These are phyloP conservation scores for Pangasius larnaudii DNA, from an alignment of 2,797 vertebrate genomes.

Conservation along the genomic window DNA sequence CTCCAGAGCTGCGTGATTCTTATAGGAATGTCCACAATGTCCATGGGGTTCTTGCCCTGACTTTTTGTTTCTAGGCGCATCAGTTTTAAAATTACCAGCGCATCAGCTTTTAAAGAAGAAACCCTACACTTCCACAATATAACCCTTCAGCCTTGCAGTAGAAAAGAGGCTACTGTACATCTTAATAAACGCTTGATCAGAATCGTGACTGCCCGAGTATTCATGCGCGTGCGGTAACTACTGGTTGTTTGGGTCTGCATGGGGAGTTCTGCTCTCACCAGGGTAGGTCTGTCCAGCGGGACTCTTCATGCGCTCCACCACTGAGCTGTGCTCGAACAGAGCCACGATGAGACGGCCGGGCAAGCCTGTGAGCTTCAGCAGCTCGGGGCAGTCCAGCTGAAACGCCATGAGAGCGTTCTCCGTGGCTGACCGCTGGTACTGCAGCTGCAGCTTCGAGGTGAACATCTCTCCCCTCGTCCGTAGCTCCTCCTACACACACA, in stretches of 20 bases:
- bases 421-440: slow-evolving; percentile 86
- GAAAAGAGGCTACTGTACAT: background rate
- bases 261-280: slow-evolving; percentile 71
- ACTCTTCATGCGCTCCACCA: slow-evolving; percentile 81
- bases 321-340: slow-evolving; percentile 88
- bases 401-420: slow-evolving; percentile 83
- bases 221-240: background rate
- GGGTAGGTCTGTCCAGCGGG: slow-evolving; percentile 79
- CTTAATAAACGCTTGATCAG: background rate
- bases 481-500: slow-evolving; percentile 33
- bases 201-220: background rate
- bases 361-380: slow-evolving; percentile 78
- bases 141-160: background rate
- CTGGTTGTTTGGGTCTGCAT: background rate
- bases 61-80: background rate
- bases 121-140: background rate
- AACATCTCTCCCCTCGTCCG: slow-evolving; percentile 78
- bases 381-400: slow-evolving; percentile 78
- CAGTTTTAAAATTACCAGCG: background rate
- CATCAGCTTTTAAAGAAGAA: background rate
- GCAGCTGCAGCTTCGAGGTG: slow-evolving; percentile 83
- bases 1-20: background rate
- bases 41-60: background rate
- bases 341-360: slow-evolving; percentile 84
- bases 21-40: background rate